phyloP scores from a whole-genome alignment of 1,140 invertebrate species.

The Bombyx mandarina region DNA sequence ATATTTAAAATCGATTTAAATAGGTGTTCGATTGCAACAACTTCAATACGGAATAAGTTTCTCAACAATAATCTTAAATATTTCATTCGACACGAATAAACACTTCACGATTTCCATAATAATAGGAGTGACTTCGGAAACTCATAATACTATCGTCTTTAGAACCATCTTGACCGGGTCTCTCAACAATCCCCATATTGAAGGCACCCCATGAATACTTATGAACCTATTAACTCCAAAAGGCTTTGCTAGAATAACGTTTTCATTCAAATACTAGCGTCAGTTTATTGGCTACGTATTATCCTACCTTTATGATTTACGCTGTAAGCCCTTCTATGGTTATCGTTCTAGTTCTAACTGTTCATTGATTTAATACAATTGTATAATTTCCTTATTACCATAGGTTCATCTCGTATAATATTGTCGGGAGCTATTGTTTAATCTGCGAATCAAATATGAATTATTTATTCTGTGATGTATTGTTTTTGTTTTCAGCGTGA shows the following conservation, averaged over 20 bases:
- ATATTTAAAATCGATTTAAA: no score
- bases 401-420: constrained; percentile 32
- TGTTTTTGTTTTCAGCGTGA: no score
- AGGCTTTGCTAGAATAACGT: constrained; percentile 1
- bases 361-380: constrained; percentile 32
- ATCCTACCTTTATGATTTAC: constrained; percentile 15
- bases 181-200: no score
- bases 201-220: not conserved
- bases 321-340: constrained; percentile 32
- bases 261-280: constrained; percentile 4
- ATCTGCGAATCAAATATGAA: constrained; percentile 4
- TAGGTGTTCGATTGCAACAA: no score
- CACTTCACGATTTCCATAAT: no score
- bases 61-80: no score
- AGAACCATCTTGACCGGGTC: no score
- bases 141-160: no score
- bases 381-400: constrained; percentile 29
- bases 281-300: constrained; percentile 3
- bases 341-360: constrained; percentile 23
- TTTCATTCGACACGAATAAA: no score
- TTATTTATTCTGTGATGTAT: not conserved
- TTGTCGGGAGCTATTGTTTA: constrained; percentile 14
- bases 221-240: constrained; percentile 2
- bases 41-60: no score
- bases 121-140: no score